Base-by-base conservation (phyloP, 2,113 vertebrate genomes). In the Pedionomus torquatus region DNA sequence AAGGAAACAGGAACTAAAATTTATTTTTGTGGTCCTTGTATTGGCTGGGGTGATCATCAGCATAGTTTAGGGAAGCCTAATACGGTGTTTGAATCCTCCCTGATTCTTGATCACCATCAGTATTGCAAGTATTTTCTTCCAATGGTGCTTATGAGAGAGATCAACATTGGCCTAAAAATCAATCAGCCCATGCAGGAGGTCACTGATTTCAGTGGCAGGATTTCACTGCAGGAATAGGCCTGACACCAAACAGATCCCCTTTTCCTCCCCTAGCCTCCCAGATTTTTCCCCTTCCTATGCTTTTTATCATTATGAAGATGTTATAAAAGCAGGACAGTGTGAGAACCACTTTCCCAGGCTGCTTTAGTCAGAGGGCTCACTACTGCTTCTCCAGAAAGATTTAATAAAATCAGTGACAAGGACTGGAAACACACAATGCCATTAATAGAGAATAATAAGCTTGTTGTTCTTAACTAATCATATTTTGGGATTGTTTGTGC, bases 341-440 rank as follows among this genome's bases (percentile, higher is more conserved):
- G 21, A 70, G 28, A 60, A 30, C 4, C n/a, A 23, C 24, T 81
- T 81, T 83, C 31, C 26, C 10, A n/a, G 17, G 18, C 51, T 78
- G 25, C 70, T 91, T 74, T 44, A 31, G 25, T 70, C 60, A 81
- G 72, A 94, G 41, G 31, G 4, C 20, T 92, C 17, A 28, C 41
- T 66, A 8, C 30, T 44, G 60, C 13, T 84, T 84, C 51, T 71
- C 48, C 74, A 76, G 35, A 61, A 93, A 76, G 70, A 72, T 55
- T 57, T 95, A 94, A 94, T 88, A 72, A 91, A 95, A 93, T 82
- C 52, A 83, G 16, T 72, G 65, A 60, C 85, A 90, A 82, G 48
- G 70, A 94, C 68, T 93, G 72, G 82, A 90, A 90, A 71, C 46
- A 81, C 8, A 25, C 49, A 81, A 91, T 72, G 20, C 21, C 61